Percentiles rank a stretch among this genome's conserved stretches.
Evolutionary conservation across 2,113 vertebrate species (phyloP).

Genomic region (Proteles cristata): DNA sequence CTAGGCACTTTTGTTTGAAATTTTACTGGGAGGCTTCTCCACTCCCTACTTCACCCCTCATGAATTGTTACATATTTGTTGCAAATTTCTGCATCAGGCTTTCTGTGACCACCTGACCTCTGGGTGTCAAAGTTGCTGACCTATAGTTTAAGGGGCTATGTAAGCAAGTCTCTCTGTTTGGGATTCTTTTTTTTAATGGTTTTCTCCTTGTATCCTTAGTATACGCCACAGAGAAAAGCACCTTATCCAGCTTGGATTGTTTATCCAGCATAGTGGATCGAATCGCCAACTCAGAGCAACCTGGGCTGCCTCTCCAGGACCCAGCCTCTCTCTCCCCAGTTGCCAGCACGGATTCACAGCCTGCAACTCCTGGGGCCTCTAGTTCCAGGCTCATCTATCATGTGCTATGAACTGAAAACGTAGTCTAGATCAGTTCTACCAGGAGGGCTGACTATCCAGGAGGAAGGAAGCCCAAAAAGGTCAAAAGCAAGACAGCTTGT

Average conservation of each 20-base stretch:
- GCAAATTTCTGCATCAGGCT: slow-evolving; percentile 43
- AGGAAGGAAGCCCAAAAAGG: neutral
- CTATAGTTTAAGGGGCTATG: slow-evolving; percentile 9
- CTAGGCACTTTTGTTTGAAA: neutral
- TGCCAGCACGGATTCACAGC: slow-evolving; percentile 90
- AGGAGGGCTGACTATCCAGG: neutral
- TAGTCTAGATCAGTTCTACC: neutral
- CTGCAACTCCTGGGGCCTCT: slow-evolving; percentile 89
- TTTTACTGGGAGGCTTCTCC: neutral
- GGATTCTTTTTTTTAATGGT: neutral
- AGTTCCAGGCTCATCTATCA: slow-evolving; percentile 93
- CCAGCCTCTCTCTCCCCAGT: slow-evolving; percentile 86
- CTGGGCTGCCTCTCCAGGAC: slow-evolving; percentile 83
- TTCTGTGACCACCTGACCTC: slow-evolving; percentile 51
- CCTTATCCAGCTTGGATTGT: slow-evolving; percentile 94
- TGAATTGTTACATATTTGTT: slow-evolving; percentile 45
- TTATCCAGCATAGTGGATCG: slow-evolving; percentile 98
- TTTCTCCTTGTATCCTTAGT: slow-evolving; percentile 80
- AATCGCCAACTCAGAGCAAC: slow-evolving; percentile 89
- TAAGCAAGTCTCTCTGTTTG: slow-evolving; percentile 35
- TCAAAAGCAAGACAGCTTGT: slow-evolving; percentile 36
- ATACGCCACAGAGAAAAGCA: slow-evolving; percentile 82
- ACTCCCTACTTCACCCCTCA: neutral
- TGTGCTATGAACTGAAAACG: slow-evolving; percentile 89
- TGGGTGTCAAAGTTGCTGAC: slow-evolving; percentile 51